Conservation (phyloP, 2,113 vertebrate genomes). For the Pica pica region DNA sequence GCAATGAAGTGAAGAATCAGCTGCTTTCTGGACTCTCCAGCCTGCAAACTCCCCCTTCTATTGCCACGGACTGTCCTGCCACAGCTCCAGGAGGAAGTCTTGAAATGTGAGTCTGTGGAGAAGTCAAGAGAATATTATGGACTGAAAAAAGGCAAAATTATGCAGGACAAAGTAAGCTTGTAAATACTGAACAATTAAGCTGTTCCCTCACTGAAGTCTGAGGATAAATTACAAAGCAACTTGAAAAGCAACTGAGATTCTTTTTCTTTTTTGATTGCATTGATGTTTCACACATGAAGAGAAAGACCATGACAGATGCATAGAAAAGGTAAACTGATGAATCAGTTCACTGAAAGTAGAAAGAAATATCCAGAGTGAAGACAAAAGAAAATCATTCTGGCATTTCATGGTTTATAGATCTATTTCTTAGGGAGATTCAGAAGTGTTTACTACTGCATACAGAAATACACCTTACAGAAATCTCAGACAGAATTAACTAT, state of each 20-base stretch:
- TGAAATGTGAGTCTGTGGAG: slow-evolving; percentile 94
- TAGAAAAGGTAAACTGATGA: not conserved
- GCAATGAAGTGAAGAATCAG: slow-evolving; percentile 51
- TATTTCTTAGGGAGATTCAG: not conserved
- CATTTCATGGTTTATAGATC: not conserved
- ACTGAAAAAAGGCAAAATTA: not conserved
- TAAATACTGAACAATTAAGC: not conserved
- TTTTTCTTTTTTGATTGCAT: not conserved
- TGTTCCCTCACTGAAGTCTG: not conserved
- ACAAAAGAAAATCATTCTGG: not conserved
- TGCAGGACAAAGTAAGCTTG: not conserved
- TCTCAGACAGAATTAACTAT: not conserved
- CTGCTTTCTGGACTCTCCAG: slow-evolving; percentile 78
- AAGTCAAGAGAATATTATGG: slow-evolving; percentile 12
- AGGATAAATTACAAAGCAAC: not conserved
- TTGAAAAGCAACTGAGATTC: not conserved
- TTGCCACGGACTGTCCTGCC: slow-evolving; percentile 96
- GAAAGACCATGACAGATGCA: not conserved
- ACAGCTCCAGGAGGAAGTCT: slow-evolving; percentile 93
- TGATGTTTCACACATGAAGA: not conserved
- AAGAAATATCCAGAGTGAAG: not conserved
- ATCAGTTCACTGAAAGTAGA: not conserved
- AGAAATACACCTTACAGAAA: not conserved
- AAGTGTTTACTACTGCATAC: not conserved
- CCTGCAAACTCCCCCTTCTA: slow-evolving; percentile 96